Evolutionary conservation across 2,797 vertebrate genomes (phyloP), one percentile per base, ranked within the genome.

Genomic region (Helostoma temminkii): DNA sequence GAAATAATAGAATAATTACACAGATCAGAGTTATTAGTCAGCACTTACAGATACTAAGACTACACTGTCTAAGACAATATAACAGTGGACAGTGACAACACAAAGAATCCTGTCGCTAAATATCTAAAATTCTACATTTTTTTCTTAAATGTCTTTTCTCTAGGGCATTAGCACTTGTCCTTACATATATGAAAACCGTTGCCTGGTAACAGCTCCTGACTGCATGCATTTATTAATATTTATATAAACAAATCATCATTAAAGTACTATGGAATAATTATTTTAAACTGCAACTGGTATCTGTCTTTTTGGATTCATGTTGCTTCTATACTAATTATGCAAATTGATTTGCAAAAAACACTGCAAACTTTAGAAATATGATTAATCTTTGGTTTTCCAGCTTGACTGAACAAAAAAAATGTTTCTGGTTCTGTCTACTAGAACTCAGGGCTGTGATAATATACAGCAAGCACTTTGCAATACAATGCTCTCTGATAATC

Each of bases 191-290:
- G 36, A n/a, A 19, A 52, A 46, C 57, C 28, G 75, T 63, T 78
- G 72, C 62, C 45, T 36, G 52, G 62, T 57, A 71, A 79, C 47
- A 28, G 45, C 25, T 45, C 22, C 18, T 0, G n/a, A 24, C 48
- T 22, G 39, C 41, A 48, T 61, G 34, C 6, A 52, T 58, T 22
- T 36, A 58, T 74, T 37, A 14, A 16, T 37, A 10, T 34, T 42
- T 43, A 30, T 14, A 57, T 26, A 21, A 55, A 59, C 5, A 1
- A 30, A 53, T 19, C 2, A 0, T 15, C 5, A 1, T 22, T 32
- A 55, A 71, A 46, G 2, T 11, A 16, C 6, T 1, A 10, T 9
- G 6, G 7, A 55, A 42, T 50, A 32, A 66, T 2, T 60, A 2
- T 26, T 8, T 43, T 19, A 19, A 46, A 42, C 11, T 34, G 11